Conservation (phyloP, 2,888 invertebrate species). For the Cephalotes varians region DNA sequence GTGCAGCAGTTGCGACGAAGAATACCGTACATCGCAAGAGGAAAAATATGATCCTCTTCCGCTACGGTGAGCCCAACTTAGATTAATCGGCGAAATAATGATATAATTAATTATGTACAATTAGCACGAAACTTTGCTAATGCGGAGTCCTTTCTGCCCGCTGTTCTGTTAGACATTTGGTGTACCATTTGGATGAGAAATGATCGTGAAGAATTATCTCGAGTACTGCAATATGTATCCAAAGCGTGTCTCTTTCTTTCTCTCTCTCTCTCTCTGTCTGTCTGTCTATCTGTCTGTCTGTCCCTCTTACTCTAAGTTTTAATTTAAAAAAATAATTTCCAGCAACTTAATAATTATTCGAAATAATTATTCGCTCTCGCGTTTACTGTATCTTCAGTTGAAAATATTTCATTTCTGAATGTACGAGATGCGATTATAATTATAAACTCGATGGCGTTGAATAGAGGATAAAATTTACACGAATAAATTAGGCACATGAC, state of each 20-base stretch:
- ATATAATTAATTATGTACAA: slow-evolving; percentile 75
- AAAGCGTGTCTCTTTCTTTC: neutral
- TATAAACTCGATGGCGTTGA: neutral
- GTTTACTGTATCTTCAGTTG: neutral
- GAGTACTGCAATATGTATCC: slow-evolving; percentile 33
- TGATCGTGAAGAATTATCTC: slow-evolving; percentile 39
- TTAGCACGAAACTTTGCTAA: slow-evolving; percentile 71
- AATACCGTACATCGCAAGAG: slow-evolving; percentile 31
- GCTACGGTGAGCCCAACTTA: slow-evolving; percentile 56
- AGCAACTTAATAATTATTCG: neutral
- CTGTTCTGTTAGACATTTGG: slow-evolving; percentile 44
- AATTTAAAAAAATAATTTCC: slow-evolving; percentile 17
- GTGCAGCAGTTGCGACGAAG: slow-evolving; percentile 39
- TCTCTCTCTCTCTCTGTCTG: neutral
- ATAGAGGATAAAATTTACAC: slow-evolving; percentile 4
- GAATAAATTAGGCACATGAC: slow-evolving; percentile 1
- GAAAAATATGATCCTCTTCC: slow-evolving; percentile 50
- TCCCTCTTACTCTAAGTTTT: neutral
- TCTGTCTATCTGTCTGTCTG: no score
- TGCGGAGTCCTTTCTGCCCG: slow-evolving; percentile 23
- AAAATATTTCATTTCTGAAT: neutral
- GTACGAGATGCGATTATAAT: neutral
- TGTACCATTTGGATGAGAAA: slow-evolving; percentile 42
- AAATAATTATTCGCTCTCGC: neutral
- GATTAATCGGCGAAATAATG: slow-evolving; percentile 77